A percentile compares a stretch with the other conserved stretches of the same genome.
Evolutionary conservation across 2,113 vertebrate genomes (phyloP).

Genomic region (Oreochromis tanganicae): DNA sequence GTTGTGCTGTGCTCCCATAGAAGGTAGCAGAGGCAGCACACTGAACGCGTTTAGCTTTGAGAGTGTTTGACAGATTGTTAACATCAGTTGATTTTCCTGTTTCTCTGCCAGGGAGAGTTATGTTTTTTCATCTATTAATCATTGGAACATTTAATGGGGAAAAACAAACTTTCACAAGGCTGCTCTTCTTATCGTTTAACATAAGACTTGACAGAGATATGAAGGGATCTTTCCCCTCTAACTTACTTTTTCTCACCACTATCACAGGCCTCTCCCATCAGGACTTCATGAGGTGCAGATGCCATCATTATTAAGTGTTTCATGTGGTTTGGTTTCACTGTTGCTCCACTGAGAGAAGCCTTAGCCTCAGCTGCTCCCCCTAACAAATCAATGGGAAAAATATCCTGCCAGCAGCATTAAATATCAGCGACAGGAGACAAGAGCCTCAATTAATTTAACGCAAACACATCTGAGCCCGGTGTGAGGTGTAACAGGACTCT

Average conservation of each 20-base stretch:
- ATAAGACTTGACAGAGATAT: neutral
- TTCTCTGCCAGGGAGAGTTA: neutral
- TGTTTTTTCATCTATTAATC: neutral
- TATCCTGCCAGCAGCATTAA: slow-evolving; percentile 46
- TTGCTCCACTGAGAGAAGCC: slow-evolving; percentile 38
- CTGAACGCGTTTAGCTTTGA: neutral
- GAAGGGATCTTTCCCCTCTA: neutral
- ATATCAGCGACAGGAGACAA: slow-evolving; percentile 66
- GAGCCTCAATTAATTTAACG: slow-evolving; percentile 70
- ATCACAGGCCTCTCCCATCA: neutral
- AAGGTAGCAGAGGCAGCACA: neutral
- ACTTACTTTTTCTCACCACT: neutral
- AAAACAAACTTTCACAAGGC: neutral
- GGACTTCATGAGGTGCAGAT: neutral
- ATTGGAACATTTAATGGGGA: neutral
- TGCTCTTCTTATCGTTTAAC: neutral
- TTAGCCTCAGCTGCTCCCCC: slow-evolving; percentile 12
- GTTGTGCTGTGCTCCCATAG: neutral
- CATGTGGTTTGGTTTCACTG: slow-evolving; percentile 62
- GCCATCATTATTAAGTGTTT: slow-evolving; percentile 63
- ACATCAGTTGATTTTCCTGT: neutral
- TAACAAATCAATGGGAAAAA: slow-evolving; percentile 70
- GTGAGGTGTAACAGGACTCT: slow-evolving; percentile 57
- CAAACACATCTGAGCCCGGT: slow-evolving; percentile 59
- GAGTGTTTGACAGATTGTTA: neutral